Percentiles rank a stretch among this genome's conserved stretches.
Conservation (phyloP, 2,113 vertebrate genomes). For the Zingel zingel region DNA sequence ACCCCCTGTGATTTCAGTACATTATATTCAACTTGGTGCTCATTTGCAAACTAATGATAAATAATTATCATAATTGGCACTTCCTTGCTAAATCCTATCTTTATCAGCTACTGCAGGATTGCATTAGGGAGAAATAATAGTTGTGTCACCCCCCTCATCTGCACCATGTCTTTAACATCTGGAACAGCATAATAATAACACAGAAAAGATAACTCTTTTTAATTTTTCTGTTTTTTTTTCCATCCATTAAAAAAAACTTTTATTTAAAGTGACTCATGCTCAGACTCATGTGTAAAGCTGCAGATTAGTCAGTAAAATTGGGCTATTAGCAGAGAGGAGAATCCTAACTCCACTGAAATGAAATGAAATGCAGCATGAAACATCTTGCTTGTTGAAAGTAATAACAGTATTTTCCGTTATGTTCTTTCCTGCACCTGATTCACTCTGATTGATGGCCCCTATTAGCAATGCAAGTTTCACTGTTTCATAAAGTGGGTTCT, state of each 20-base stretch:
- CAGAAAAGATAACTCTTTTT: constrained; percentile 18
- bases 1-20: constrained; percentile 14
- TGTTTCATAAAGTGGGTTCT: constrained; percentile 23
- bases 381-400: background rate
- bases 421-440: background rate
- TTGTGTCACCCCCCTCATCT: constrained; percentile 10
- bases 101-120: background rate
- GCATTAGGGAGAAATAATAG: constrained; percentile 16
- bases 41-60: constrained; percentile 20
- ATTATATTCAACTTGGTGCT: constrained; percentile 17
- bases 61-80: constrained; percentile 41
- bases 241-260: constrained; percentile 23
- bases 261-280: constrained; percentile 10
- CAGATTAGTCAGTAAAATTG: constrained; percentile 7
- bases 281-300: background rate
- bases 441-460: constrained; percentile 12
- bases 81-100: constrained; percentile 21
- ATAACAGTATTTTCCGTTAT: background rate
- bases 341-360: background rate
- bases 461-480: constrained; percentile 14
- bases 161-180: constrained; percentile 11
- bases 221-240: background rate
- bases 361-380: background rate
- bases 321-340: background rate
- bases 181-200: constrained; percentile 3